phyloP scores from a whole-genome alignment of 2,797 vertebrate genomes.

The Pseudochaenichthys georgianus region DNA sequence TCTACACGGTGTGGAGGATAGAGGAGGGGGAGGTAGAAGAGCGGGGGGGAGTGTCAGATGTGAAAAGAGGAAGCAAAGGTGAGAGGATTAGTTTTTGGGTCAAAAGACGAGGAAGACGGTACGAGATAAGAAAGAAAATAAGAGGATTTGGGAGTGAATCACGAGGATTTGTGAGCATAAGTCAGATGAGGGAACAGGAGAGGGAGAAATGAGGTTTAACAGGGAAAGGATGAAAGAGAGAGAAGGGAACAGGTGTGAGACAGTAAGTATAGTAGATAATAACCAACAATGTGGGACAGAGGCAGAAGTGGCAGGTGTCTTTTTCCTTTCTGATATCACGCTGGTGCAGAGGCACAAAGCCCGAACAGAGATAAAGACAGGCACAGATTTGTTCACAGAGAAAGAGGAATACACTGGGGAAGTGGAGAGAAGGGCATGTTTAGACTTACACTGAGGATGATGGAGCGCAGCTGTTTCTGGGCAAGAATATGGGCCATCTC shows the following conservation, averaged over 20 bases:
- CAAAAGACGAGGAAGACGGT: conserved; percentile 25
- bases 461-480: conserved; percentile 96
- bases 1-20: conserved; percentile 45
- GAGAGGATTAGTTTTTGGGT: conserved; percentile 15
- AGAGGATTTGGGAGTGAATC: conserved; percentile 56
- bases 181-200: conserved; percentile 24
- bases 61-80: conserved; percentile 18
- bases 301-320: conserved; percentile 46
- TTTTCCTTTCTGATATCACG: conserved; percentile 47
- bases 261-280: conserved; percentile 49
- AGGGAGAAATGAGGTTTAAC: conserved; percentile 37
- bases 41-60: conserved; percentile 15
- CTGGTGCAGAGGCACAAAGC: conserved; percentile 28
- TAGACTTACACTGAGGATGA: conserved; percentile 95
- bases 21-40: neutral
- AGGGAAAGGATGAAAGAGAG: conserved; percentile 33
- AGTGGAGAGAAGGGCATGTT: conserved; percentile 11
- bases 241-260: conserved; percentile 50
- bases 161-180: conserved; percentile 43
- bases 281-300: conserved; percentile 28
- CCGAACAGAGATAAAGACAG: conserved; percentile 29
- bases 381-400: neutral
- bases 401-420: neutral
- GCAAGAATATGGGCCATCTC: conserved; percentile 98
- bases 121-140: conserved; percentile 36